These are phyloP conservation scores for human DNA, from an alignment of 2,113 vertebrate genomes.

Conservation along the genomic window DNA sequence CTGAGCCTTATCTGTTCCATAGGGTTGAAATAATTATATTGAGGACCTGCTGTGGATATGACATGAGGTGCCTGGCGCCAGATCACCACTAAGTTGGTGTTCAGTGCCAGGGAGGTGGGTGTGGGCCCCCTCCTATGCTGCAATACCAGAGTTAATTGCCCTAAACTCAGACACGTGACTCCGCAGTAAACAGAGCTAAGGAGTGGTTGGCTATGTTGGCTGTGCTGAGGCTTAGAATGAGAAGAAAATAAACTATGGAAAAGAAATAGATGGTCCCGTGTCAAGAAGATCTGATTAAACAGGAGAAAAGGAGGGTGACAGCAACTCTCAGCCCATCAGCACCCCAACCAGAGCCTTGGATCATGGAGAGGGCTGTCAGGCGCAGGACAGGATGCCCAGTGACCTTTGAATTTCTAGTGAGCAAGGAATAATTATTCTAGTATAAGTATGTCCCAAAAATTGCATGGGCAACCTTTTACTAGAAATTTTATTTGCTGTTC, in stretches of 20 bases:
- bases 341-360: background rate
- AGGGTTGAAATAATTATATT: background rate
- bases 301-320: background rate
- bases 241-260: background rate
- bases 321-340: background rate
- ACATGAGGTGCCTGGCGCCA: background rate
- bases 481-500: background rate
- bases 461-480: background rate
- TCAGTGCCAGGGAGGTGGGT: background rate
- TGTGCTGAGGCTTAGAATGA: background rate
- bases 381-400: rapidly evolving
- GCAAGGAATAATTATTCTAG: background rate
- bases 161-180: background rate
- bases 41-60: background rate
- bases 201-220: background rate
- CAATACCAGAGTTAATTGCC: background rate
- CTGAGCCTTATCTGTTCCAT: background rate
- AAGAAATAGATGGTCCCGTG: background rate
- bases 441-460: background rate
- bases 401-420: background rate
- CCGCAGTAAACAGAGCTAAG: background rate
- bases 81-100: rapidly evolving
- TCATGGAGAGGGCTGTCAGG: too few species aligned
- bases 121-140: background rate
- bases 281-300: background rate